These are phyloP conservation scores for Corythornis cristatus DNA, from an alignment of 2,113 vertebrate genomes.

Conservation along the genomic window DNA sequence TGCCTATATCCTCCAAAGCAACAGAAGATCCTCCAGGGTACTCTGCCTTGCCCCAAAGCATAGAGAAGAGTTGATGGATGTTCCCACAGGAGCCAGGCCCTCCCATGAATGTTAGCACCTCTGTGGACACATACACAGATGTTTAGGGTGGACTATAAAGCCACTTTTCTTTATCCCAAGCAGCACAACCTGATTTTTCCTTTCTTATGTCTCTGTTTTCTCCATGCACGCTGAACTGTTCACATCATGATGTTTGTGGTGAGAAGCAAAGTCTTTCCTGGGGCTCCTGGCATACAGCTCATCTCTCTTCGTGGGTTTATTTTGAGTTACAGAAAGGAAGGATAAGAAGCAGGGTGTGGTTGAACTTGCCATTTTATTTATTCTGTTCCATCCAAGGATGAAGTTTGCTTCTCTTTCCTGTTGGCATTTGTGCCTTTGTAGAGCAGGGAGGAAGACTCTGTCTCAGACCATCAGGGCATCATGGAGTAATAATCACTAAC, in stretches of 20 bases:
- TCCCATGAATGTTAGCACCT: neutral
- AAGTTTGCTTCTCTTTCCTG: neutral
- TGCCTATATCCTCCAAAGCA: neutral
- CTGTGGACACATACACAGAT: neutral
- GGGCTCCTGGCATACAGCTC: neutral
- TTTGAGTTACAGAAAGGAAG: neutral
- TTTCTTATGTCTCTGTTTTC: neutral
- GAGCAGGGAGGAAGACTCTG: neutral
- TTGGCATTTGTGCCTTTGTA: neutral
- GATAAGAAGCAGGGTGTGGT: neutral
- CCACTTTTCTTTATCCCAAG: neutral
- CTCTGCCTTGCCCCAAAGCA: neutral
- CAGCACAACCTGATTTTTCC: neutral
- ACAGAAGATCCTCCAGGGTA: neutral
- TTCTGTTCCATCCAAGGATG: rapidly evolving
- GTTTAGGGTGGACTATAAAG: neutral
- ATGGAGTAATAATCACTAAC: neutral
- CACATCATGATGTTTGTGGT: neutral
- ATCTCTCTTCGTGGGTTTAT: neutral
- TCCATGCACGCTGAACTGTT: neutral
- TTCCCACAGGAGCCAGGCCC: too few relatives aligned
- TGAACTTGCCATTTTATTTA: neutral
- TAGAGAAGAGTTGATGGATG: too few relatives aligned
- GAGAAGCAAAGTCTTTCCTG: neutral
- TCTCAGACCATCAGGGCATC: neutral